phyloP scores from a whole-genome alignment of 2,888 invertebrate genomes.

The Thera obeliscata region DNA sequence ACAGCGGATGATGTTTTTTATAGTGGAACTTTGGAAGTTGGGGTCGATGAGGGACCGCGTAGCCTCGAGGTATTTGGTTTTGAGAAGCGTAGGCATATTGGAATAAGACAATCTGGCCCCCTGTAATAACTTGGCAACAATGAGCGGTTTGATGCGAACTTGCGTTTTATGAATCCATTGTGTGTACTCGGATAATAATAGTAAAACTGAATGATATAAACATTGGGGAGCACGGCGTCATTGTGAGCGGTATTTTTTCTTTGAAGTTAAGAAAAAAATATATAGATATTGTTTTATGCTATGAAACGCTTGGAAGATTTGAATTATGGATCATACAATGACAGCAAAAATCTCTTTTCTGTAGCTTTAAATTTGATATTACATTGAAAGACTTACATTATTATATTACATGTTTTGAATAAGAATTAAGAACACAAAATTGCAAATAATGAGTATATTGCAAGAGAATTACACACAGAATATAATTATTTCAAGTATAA shows the following conservation, averaged over 20 bases:
- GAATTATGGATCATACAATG: no score
- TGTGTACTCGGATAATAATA: slow-evolving; percentile 39
- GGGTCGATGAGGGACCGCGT: slow-evolving; percentile 55
- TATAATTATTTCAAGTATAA: not conserved
- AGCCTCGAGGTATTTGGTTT: slow-evolving; percentile 78
- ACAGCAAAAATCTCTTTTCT: no score
- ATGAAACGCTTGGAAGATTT: no score
- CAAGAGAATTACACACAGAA: not conserved
- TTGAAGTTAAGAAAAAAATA: slow-evolving; percentile 9
- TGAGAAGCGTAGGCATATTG: slow-evolving; percentile 68
- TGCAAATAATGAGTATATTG: not conserved
- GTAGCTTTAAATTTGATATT: no score
- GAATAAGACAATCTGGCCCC: slow-evolving; percentile 74
- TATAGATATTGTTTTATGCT: not conserved
- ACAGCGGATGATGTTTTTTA: slow-evolving; percentile 53
- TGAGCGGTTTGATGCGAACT: slow-evolving; percentile 40
- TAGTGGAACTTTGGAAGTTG: slow-evolving; percentile 47
- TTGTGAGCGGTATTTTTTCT: slow-evolving; percentile 11
- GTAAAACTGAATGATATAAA: slow-evolving; percentile 31
- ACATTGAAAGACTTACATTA: no score
- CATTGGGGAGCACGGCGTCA: slow-evolving; percentile 25
- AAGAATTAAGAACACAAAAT: no score
- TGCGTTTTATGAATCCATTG: slow-evolving; percentile 44
- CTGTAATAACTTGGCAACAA: slow-evolving; percentile 60
- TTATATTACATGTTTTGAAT: no score